Conservation (phyloP, 92 coral and sea anemone genomes). For the Muricea muricata region DNA sequence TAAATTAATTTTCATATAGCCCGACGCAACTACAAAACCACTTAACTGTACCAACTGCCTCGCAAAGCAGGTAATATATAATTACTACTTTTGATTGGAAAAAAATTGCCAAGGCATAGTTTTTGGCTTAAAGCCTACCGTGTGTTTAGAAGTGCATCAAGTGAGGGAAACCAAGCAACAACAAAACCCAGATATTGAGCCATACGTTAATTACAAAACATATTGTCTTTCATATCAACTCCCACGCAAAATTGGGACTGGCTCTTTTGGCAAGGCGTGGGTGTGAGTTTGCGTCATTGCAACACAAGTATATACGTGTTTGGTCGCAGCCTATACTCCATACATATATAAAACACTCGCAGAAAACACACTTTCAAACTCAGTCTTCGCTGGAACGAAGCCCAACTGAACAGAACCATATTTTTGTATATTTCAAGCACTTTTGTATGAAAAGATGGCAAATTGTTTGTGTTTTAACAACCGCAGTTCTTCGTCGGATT, state of each 20-base stretch:
- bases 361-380: neutral
- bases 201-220: neutral
- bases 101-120: too few species aligned
- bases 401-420: neutral
- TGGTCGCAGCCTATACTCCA: neutral
- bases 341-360: neutral
- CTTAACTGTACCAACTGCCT: too few species aligned
- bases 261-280: slow-evolving; percentile 20
- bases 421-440: neutral
- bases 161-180: too few species aligned
- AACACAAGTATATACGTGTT: neutral
- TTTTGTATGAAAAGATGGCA: neutral
- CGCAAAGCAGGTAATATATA: too few species aligned
- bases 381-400: slow-evolving; percentile 19
- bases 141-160: too few species aligned
- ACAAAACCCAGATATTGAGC: neutral
- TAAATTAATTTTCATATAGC: too few species aligned
- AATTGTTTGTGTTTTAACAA: slow-evolving; percentile 28
- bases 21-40: too few species aligned
- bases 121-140: too few species aligned
- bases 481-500: neutral
- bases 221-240: slow-evolving; percentile 7
- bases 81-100: too few species aligned
- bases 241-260: slow-evolving; percentile 2
- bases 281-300: slow-evolving; percentile 7